Conservation (phyloP, 1,140 invertebrate genomes). For the Hypothenemus hampei region DNA sequence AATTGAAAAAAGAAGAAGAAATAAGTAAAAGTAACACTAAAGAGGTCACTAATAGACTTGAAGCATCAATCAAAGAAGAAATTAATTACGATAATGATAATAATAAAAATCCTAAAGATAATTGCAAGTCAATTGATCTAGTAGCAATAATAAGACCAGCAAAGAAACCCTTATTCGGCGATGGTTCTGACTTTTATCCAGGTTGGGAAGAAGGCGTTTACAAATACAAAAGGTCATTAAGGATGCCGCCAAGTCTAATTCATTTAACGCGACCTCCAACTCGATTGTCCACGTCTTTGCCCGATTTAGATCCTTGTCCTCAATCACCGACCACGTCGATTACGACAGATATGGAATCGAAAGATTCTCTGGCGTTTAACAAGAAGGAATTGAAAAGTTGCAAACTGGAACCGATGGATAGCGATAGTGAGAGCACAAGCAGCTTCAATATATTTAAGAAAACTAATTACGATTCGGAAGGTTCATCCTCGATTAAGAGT, state of each 20-base stretch:
- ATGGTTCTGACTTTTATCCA: slow-evolving; percentile 67
- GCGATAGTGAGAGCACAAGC: slow-evolving; percentile 62
- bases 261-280: slow-evolving; percentile 63
- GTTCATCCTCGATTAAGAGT: slow-evolving; percentile 49
- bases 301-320: slow-evolving; percentile 65
- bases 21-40: not conserved
- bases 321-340: slow-evolving; percentile 60
- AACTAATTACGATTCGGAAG: slow-evolving; percentile 61
- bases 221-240: slow-evolving; percentile 70
- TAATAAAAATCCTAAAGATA: not conserved
- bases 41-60: not conserved
- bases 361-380: slow-evolving; percentile 20
- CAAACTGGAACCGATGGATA: slow-evolving; percentile 53
- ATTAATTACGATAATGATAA: slow-evolving; percentile 9
- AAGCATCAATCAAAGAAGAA: slow-evolving; percentile 3
- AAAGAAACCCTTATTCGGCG: slow-evolving; percentile 61
- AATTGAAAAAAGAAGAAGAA: slow-evolving; percentile 1
- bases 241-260: slow-evolving; percentile 72
- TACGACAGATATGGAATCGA: slow-evolving; percentile 45
- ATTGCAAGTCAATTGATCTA: slow-evolving; percentile 9
- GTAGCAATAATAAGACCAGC: slow-evolving; percentile 33
- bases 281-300: slow-evolving; percentile 63
- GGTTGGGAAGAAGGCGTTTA: slow-evolving; percentile 78
- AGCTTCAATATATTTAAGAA: slow-evolving; percentile 55
- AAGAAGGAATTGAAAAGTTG: slow-evolving; percentile 31